A percentile compares a stretch with the other conserved stretches of the same genome.
Conservation (phyloP, 2,797 vertebrate species). For the Lepilemur septentrionalis region DNA sequence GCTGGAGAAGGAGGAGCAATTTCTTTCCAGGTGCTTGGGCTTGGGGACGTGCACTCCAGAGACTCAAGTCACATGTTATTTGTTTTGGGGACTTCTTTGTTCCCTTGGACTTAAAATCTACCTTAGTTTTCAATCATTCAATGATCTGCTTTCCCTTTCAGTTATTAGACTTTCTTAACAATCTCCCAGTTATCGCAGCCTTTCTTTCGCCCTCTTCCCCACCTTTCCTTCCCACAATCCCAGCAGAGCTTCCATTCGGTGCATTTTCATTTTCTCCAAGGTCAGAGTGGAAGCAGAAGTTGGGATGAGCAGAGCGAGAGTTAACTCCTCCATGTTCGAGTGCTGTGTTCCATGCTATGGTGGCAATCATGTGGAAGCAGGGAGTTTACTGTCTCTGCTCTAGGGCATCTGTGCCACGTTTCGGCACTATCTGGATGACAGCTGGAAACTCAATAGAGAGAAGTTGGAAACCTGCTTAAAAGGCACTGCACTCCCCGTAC, state of each 20-base stretch:
- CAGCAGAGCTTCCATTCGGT: background rate
- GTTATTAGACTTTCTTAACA: background rate
- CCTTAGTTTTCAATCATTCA: background rate
- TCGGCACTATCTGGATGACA: background rate
- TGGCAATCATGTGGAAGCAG: fast-evolving
- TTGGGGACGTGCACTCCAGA: background rate
- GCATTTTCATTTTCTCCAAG: background rate
- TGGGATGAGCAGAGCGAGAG: background rate
- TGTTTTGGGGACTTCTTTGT: background rate
- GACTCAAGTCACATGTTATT: background rate
- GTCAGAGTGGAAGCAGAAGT: background rate
- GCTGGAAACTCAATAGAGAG: background rate
- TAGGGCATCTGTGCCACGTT: background rate
- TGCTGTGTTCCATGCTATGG: background rate
- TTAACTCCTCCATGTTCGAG: fast-evolving
- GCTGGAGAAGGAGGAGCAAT: background rate
- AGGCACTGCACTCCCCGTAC: no score
- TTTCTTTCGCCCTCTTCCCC: background rate
- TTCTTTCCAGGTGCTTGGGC: background rate
- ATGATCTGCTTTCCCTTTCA: background rate
- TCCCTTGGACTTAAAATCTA: background rate
- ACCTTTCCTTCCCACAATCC: background rate
- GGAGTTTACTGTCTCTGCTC: background rate
- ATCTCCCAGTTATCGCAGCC: background rate
- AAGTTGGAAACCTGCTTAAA: background rate